Percentiles rank a stretch among this genome's conserved stretches.
Evolutionary conservation across 2,797 vertebrate species (phyloP).

Genomic region (Urocyon cinereoargenteus): DNA sequence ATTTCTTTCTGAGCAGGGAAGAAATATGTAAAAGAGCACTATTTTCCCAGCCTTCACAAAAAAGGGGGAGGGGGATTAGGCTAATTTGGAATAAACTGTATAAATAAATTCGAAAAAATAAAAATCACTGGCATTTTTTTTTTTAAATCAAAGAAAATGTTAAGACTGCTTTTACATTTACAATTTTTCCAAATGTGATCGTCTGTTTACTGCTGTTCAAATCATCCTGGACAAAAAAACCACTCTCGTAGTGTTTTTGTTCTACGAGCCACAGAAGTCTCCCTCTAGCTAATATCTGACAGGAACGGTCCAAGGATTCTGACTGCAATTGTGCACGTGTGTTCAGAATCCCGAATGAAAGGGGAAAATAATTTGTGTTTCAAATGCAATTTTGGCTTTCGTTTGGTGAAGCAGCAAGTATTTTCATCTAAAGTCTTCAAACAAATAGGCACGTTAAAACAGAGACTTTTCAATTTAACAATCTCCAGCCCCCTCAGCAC

Average conservation of each 20-base stretch:
- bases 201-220: conserved; percentile 73
- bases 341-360: conserved; percentile 89
- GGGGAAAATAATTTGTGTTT: conserved; percentile 86
- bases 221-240: conserved; percentile 78
- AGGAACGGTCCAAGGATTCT: conserved; percentile 88
- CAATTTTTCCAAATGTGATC: conserved; percentile 64
- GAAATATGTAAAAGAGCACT: conserved; percentile 72
- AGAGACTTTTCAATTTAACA: conserved; percentile 85
- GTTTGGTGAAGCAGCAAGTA: conserved; percentile 80
- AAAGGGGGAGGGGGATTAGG: not conserved
- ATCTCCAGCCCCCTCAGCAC: conserved; percentile 75
- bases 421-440: conserved; percentile 81
- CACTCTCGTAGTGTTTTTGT: conserved; percentile 87
- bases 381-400: conserved; percentile 84
- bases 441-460: conserved; percentile 81
- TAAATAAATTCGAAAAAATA: conserved; percentile 59
- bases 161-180: conserved; percentile 50
- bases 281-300: conserved; percentile 90
- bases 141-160: conserved; percentile 70
- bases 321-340: conserved; percentile 89
- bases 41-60: conserved; percentile 50
- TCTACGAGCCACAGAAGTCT: conserved; percentile 87
- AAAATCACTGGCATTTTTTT: conserved; percentile 52
- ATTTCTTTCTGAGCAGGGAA: conserved; percentile 58
- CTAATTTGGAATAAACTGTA: conserved; percentile 72